These are phyloP conservation scores for Charina bottae DNA, from an alignment of 2,113 vertebrate species.

Conservation along the genomic window DNA sequence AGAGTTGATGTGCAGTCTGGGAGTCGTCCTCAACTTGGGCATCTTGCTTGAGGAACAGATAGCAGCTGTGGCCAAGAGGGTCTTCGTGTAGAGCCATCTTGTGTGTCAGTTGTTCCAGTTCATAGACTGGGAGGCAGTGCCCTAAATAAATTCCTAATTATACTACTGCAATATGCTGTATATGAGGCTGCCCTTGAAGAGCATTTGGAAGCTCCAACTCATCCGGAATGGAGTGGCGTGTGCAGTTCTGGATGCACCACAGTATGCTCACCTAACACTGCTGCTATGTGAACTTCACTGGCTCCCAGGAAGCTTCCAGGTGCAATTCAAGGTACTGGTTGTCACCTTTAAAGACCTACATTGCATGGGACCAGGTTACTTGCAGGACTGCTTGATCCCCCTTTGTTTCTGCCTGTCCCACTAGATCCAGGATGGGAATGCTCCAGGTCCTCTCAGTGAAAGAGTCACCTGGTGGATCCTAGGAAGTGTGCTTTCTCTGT, in stretches of 20 bases:
- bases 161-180: neutral
- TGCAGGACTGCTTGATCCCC: neutral
- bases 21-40: neutral
- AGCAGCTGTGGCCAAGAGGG: neutral
- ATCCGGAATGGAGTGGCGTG: neutral
- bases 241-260: neutral
- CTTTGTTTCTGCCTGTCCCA: neutral
- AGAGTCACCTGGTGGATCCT: neutral
- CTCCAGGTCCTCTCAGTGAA: neutral
- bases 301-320: neutral
- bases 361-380: neutral
- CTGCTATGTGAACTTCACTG: neutral
- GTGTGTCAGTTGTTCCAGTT: neutral
- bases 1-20: neutral
- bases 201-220: neutral
- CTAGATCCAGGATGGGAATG: neutral
- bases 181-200: neutral
- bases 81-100: neutral
- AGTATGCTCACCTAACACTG: neutral
- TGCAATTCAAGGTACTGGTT: neutral
- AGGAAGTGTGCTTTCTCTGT: neutral
- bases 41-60: neutral
- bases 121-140: neutral
- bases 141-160: neutral
- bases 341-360: neutral